Conservation (phyloP, 2,113 vertebrate species). For the Leptobrachium ailaonicum region DNA sequence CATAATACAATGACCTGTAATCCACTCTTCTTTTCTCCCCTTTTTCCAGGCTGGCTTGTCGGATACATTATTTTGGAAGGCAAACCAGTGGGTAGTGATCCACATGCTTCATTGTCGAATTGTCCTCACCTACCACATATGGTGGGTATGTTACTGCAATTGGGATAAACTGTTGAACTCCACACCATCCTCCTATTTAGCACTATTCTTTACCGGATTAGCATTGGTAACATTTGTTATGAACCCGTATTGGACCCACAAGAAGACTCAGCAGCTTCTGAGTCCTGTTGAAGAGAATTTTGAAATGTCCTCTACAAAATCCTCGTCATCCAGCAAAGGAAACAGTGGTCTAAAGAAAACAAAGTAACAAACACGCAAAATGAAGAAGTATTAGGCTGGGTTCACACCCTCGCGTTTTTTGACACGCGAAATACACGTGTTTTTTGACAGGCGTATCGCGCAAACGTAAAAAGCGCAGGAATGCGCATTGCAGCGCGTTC, state of each 20-base stretch:
- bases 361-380: slow-evolving; percentile 30
- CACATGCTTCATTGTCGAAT: slow-evolving; percentile 97
- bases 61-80: slow-evolving; percentile 80
- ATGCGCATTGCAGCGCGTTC: too few species aligned
- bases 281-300: slow-evolving; percentile 94
- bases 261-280: slow-evolving; percentile 94
- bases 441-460: too few species aligned
- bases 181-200: slow-evolving; percentile 62
- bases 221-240: slow-evolving; percentile 81
- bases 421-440: too few species aligned
- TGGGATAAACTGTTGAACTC: slow-evolving; percentile 70
- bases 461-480: too few species aligned
- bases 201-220: slow-evolving; percentile 77
- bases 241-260: slow-evolving; percentile 94
- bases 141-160: slow-evolving; percentile 83
- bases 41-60: slow-evolving; percentile 79
- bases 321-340: background rate
- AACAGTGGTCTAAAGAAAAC: slow-evolving; percentile 58
- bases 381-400: too few species aligned
- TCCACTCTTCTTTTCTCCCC: background rate
- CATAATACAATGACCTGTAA: too few species aligned
- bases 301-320: slow-evolving; percentile 47
- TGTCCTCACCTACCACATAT: slow-evolving; percentile 93
- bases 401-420: too few species aligned
- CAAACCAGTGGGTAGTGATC: slow-evolving; percentile 96